Evolutionary conservation across 2,113 vertebrate species (phyloP), one percentile per base, ranked within the genome.

Genomic region (Amblyornis subalaris): DNA sequence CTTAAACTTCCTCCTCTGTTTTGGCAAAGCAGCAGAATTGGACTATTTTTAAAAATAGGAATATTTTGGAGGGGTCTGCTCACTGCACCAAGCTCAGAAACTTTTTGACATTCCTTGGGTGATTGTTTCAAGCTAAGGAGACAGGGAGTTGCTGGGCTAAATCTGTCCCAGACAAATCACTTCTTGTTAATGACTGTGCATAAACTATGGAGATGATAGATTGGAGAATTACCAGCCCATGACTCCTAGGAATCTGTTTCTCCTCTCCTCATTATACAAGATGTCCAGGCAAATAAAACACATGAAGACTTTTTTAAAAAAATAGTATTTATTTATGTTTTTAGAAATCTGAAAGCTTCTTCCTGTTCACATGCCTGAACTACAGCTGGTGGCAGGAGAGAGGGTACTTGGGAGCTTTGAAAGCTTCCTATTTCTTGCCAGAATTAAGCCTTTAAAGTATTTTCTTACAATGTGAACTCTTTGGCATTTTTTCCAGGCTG

Each of bases 121-220:
- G 47, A 83, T 77, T 23, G 26, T 88, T 94, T 91, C 42, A 77
- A 89, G 33, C 72, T 92, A 89, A 91, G 0, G 35, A 96, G 87
- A 82, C 48, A 24, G 74, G 54, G 83, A 91, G 66, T 87, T 95
- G 61, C 70, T 90, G 90, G 88, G 75, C 85, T 93, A 85, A 91
- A 80, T 93, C 85, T 71, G 72, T 79, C 67, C 44, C 78, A 94
- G 85, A 79, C 90, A 83, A 73, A 95, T 95, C 85, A 16, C 89
- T 86, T 80, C 72, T 92, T 84, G 72, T 86, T 96, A 96, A 90
- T 96, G 90, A 92, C 93, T 88, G 17, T 94, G 87, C 82, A 86
- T 85, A 88, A 95, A 77, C 75, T 53, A 12, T 8, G 2, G 82
- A 60, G 82, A 58, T 91, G 93, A 77, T 79, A 55, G 86, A 89